phyloP scores from a whole-genome alignment of 2,113 vertebrate species.

The Phaethornis superciliosus region DNA sequence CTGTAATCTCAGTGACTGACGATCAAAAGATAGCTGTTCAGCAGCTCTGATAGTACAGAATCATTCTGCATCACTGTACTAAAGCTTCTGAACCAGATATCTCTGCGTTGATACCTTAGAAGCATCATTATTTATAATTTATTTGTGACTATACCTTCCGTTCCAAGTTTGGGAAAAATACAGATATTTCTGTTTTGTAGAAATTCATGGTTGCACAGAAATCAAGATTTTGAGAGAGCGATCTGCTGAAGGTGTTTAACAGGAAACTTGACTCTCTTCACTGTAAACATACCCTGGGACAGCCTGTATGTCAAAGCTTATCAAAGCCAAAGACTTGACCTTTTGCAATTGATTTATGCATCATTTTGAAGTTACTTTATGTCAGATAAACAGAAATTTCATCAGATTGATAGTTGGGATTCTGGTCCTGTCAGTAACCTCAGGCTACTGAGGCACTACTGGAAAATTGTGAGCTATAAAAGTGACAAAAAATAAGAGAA shows the following conservation, averaged over 20 bases:
- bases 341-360: not conserved
- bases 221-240: not conserved
- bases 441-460: not conserved
- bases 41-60: not conserved
- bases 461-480: not conserved
- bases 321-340: not conserved
- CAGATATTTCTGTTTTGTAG: not conserved
- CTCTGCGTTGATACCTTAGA: not conserved
- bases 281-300: not conserved
- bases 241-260: not conserved
- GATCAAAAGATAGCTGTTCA: not conserved
- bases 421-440: not conserved
- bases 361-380: not conserved
- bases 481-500: not conserved
- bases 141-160: not conserved
- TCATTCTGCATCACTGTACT: not conserved
- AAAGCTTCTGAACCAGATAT: not conserved
- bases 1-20: not conserved
- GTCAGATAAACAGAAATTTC: not conserved
- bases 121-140: not conserved
- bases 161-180: not conserved
- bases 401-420: not conserved
- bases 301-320: not conserved
- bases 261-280: not conserved
- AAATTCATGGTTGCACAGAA: not conserved